Evolutionary conservation across 1,140 invertebrate genomes (phyloP).

Genomic region (Drosophila nasuta): DNA sequence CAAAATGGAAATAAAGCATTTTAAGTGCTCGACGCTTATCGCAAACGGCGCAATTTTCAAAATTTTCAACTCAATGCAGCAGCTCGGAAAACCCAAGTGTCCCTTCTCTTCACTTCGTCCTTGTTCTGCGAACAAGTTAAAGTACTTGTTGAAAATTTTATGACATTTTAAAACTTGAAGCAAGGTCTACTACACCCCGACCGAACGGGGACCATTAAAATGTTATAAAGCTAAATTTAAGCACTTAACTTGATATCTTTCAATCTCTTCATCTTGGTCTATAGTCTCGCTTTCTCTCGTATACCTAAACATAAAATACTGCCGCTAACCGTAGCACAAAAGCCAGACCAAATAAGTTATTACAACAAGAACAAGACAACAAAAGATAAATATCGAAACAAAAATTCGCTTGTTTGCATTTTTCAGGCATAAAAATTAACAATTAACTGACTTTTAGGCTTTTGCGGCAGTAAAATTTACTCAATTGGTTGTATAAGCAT

Average conservation of each 20-base stretch:
- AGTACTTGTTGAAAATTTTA: conserved; percentile 83
- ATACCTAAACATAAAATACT: conserved; percentile 23
- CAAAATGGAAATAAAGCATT: conserved; percentile 81
- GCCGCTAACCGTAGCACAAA: conserved; percentile 12
- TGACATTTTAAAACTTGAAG: conserved; percentile 76
- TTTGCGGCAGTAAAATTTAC: conserved; percentile 19
- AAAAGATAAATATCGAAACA: conserved; percentile 32
- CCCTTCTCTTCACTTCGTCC: not conserved
- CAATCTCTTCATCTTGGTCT: conserved; percentile 70
- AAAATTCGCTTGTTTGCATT: conserved; percentile 53
- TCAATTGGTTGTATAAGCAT: conserved; percentile 51
- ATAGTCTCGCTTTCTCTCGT: conserved; percentile 3
- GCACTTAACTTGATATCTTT: conserved; percentile 77
- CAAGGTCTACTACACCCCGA: conserved; percentile 20
- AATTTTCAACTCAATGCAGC: conserved; percentile 68
- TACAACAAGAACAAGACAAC: conserved; percentile 44
- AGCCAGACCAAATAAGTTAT: conserved; percentile 49
- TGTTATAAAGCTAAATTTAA: conserved; percentile 81
- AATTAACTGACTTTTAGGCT: conserved; percentile 57
- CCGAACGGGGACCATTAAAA: conserved; percentile 65
- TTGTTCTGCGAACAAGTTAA: conserved; percentile 61
- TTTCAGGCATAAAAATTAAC: conserved; percentile 58
- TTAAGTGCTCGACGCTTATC: conserved; percentile 79
- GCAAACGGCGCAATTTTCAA: conserved; percentile 70
- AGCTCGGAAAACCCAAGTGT: conserved; percentile 15